phyloP scores from a whole-genome alignment of 2,888 invertebrate species.

The Incurvaria masculella region DNA sequence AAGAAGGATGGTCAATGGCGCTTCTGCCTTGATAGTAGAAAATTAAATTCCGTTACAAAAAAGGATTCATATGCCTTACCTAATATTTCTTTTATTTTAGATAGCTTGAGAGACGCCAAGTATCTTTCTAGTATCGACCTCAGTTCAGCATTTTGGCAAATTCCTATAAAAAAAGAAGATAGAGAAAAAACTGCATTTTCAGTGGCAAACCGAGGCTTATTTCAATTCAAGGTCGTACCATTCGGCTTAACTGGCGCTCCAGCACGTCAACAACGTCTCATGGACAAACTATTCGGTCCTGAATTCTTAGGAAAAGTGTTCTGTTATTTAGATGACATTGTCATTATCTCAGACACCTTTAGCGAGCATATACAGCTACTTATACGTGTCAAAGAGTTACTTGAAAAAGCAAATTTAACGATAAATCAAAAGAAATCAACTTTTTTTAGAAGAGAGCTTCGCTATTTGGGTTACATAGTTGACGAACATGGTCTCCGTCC shows the following conservation, averaged over 20 bases:
- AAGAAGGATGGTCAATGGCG: constrained; percentile 6
- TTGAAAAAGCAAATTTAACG: constrained; percentile 18
- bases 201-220: constrained; percentile 4
- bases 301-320: constrained; percentile 16
- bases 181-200: constrained; percentile 8
- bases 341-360: constrained; percentile 3
- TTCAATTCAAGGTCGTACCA: constrained; percentile 2
- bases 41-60: constrained; percentile 14
- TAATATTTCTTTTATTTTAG: constrained; percentile 5
- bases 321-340: constrained; percentile 18
- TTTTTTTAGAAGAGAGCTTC: constrained; percentile 16
- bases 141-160: constrained; percentile 8
- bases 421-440: constrained; percentile 19
- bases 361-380: constrained; percentile 9
- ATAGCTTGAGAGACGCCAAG: not conserved
- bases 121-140: not conserved
- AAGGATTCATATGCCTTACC: constrained; percentile 16
- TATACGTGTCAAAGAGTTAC: constrained; percentile 10
- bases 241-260: constrained; percentile 9
- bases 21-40: constrained; percentile 19
- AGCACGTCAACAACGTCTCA: constrained; percentile 4
- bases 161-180: constrained; percentile 3
- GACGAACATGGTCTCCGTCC: constrained; percentile 18
- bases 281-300: constrained; percentile 8
- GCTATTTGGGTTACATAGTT: constrained; percentile 22